Conservation (phyloP, 2,888 invertebrate genomes). For the Dryomyza anilis region DNA sequence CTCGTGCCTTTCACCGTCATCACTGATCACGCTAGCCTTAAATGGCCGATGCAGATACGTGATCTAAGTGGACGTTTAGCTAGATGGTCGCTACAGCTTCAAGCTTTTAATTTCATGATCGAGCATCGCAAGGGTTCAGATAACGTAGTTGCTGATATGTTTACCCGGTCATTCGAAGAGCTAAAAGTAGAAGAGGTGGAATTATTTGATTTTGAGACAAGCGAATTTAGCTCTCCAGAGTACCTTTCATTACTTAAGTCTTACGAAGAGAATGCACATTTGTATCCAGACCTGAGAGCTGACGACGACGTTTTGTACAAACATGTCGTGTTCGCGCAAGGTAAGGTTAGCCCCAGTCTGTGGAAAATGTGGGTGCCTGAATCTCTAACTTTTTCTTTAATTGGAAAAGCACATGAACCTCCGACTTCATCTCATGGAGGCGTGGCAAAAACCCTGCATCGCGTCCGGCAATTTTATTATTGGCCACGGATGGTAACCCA, state of each 20-base stretch:
- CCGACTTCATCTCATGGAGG: slow-evolving; percentile 22
- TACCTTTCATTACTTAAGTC: slow-evolving; percentile 10
- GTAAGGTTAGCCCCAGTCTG: not conserved
- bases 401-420: slow-evolving; percentile 11
- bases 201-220: slow-evolving; percentile 12
- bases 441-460: slow-evolving; percentile 22
- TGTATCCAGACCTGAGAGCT: slow-evolving; percentile 17
- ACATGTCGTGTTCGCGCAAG: not conserved
- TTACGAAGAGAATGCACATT: slow-evolving; percentile 12
- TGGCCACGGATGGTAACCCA: not conserved
- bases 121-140: slow-evolving; percentile 41
- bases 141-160: slow-evolving; percentile 25
- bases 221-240: slow-evolving; percentile 12
- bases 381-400: slow-evolving; percentile 3
- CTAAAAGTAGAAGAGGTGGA: too few relatives aligned
- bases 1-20: slow-evolving; percentile 24
- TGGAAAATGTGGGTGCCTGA: slow-evolving; percentile 31
- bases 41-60: slow-evolving; percentile 13
- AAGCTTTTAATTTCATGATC: too few relatives aligned
- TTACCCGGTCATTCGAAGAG: slow-evolving; percentile 12
- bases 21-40: too few relatives aligned
- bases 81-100: slow-evolving; percentile 30
- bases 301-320: not conserved
- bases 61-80: slow-evolving; percentile 42
- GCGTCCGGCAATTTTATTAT: not conserved